A percentile compares a stretch with the other conserved stretches of the same genome.
These are phyloP conservation scores for Heliconius erato DNA, from an alignment of 2,888 invertebrate genomes.

Conservation along the genomic window DNA sequence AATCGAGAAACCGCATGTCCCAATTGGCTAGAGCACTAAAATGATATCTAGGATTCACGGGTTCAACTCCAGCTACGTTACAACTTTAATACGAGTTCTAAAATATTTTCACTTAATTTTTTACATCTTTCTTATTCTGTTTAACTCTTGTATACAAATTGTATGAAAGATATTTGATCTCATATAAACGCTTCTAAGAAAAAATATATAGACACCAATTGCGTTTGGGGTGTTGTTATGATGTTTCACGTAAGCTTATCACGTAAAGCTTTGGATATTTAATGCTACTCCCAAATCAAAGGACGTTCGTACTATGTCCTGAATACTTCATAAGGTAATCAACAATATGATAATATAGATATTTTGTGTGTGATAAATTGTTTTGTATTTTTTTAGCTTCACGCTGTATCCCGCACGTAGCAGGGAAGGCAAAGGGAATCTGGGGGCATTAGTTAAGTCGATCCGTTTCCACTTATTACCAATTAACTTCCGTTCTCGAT, in stretches of 20 bases:
- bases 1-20: no score
- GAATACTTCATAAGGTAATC: constrained; percentile 43
- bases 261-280: constrained; percentile 45
- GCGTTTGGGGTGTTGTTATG: constrained; percentile 11
- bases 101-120: no score
- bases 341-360: constrained; percentile 31
- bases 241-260: constrained; percentile 32
- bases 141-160: no score
- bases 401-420: not conserved
- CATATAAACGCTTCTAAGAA: not conserved
- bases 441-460: not conserved
- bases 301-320: constrained; percentile 30
- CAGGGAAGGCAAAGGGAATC: not conserved
- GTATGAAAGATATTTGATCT: not conserved
- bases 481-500: not conserved
- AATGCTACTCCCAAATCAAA: constrained; percentile 47
- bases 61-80: no score
- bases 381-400: not conserved
- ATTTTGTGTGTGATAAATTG: not conserved
- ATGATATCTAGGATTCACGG: no score
- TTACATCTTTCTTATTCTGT: no score
- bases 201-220: constrained; percentile 13
- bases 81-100: no score
- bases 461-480: not conserved
- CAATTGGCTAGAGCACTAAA: no score